phyloP scores from a whole-genome alignment of 2,113 vertebrate genomes.

The Lepidothrix coronata region DNA sequence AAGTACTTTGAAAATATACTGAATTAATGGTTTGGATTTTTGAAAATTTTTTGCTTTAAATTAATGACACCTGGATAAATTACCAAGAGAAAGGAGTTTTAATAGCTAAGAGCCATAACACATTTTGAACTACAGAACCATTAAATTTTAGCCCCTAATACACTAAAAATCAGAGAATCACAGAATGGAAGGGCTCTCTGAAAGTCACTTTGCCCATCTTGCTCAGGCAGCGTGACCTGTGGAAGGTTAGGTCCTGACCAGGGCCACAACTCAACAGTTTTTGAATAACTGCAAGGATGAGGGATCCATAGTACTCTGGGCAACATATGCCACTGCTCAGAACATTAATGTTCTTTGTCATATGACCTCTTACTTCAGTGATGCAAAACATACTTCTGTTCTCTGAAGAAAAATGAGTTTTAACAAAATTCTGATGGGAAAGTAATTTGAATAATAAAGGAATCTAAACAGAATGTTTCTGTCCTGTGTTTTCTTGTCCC shows the following conservation, averaged over 20 bases:
- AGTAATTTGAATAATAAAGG: not conserved
- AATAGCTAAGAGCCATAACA: not conserved
- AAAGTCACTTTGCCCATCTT: not conserved
- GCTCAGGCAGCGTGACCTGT: too few relatives aligned
- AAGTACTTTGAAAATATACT: not conserved
- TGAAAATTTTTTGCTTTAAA: not conserved
- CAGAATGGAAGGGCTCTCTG: not conserved
- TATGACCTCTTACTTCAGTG: not conserved
- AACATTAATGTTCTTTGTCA: not conserved
- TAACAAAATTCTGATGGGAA: not conserved
- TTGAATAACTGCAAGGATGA: not conserved
- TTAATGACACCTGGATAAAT: not conserved
- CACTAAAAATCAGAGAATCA: not conserved
- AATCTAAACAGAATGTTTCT: not conserved
- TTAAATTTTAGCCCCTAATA: not conserved
- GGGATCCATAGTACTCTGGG: too few relatives aligned
- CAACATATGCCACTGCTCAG: rapidly evolving
- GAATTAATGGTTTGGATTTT: not conserved
- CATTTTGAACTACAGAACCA: not conserved
- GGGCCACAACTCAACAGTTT: rapidly evolving
- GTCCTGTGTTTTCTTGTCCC: not conserved
- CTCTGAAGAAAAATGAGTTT: not conserved
- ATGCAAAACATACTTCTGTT: not conserved
- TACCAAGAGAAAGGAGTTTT: not conserved
- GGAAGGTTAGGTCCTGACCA: not conserved